phyloP scores from a whole-genome alignment of 2,888 invertebrate species.

The Meandrusa payeni region DNA sequence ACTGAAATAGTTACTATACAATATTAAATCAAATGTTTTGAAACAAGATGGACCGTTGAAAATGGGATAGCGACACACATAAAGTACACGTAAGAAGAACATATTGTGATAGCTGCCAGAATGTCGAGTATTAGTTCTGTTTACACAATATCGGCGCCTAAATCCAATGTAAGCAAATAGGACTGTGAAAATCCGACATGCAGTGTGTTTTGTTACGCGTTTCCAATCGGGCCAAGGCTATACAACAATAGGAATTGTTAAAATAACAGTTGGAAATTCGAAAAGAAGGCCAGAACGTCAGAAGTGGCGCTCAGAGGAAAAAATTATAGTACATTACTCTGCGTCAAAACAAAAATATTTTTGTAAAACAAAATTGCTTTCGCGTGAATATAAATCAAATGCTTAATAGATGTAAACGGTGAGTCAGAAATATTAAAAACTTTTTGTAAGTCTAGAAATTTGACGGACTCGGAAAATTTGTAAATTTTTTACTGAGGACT shows the following conservation, averaged over 20 bases:
- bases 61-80: constrained; percentile 51
- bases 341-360: constrained; percentile 6
- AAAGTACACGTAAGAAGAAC: constrained; percentile 52
- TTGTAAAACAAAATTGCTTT: too few relatives aligned
- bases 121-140: constrained; percentile 44
- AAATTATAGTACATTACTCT: constrained; percentile 1
- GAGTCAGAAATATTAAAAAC: too few relatives aligned
- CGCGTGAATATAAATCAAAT: too few relatives aligned
- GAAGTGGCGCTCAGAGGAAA: too few relatives aligned
- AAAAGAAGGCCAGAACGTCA: constrained; percentile 32
- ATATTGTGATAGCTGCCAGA: constrained; percentile 47
- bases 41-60: constrained; percentile 47
- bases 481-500: too few relatives aligned
- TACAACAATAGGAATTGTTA: constrained; percentile 60
- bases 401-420: too few relatives aligned
- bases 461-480: too few relatives aligned
- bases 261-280: constrained; percentile 52
- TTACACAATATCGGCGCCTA: constrained; percentile 50
- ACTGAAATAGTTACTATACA: constrained; percentile 36
- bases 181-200: constrained; percentile 44
- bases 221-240: constrained; percentile 59
- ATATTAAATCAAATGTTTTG: constrained; percentile 34
- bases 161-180: constrained; percentile 56
- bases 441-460: too few relatives aligned
- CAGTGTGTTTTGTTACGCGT: constrained; percentile 36